Percentiles rank a stretch among this genome's conserved stretches.
Evolutionary conservation across 2,797 vertebrate species (phyloP).

Genomic region (Acropternis orthonyx): DNA sequence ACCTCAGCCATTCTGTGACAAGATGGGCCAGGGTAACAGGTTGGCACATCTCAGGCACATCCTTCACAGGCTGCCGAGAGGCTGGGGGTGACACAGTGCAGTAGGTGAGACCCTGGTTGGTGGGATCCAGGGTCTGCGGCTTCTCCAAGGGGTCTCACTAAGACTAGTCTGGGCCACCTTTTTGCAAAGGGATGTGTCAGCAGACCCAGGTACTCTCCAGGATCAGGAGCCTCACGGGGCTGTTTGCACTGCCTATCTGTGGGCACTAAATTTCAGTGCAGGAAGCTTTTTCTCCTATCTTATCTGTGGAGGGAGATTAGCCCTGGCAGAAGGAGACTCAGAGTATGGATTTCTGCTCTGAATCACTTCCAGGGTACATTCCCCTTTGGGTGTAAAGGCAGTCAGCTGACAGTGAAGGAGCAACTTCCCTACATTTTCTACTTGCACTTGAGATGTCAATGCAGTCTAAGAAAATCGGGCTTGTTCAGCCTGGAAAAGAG

Average conservation of each 20-base stretch:
- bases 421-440: not conserved
- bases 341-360: not conserved
- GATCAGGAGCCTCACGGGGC: not conserved
- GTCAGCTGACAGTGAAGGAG: not conserved
- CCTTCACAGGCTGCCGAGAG: fast-evolving
- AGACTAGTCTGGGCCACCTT: not conserved
- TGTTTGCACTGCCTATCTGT: not conserved
- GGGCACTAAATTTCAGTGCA: not conserved
- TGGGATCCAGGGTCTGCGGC: not conserved
- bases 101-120: fast-evolving
- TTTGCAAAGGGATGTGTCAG: not conserved
- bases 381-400: not conserved
- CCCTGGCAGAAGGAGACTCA: not conserved
- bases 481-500: not conserved
- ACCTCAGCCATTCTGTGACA: not conserved
- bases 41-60: not conserved
- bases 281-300: not conserved
- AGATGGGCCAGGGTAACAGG: not conserved
- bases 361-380: not conserved
- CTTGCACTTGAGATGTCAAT: not conserved
- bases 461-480: not conserved
- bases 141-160: not conserved
- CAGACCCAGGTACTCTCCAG: not conserved
- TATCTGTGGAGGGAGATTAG: not conserved
- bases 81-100: not conserved